phyloP scores from a whole-genome alignment of 92 coral and sea anemone species.

The Meandrina meandrites region DNA sequence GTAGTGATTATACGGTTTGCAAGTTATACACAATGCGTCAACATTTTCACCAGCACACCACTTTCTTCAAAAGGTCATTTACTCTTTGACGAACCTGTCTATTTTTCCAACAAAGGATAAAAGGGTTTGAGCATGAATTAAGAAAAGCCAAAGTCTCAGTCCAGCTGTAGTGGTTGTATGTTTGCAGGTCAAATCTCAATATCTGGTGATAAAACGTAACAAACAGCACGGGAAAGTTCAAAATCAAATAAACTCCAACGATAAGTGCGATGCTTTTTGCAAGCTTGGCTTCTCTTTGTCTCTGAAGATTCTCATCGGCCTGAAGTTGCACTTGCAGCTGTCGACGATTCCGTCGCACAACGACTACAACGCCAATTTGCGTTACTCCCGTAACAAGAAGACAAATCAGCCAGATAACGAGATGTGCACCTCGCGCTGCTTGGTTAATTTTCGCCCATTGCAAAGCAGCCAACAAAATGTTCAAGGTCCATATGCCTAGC shows the following conservation, averaged over 20 bases:
- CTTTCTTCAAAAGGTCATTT: neutral
- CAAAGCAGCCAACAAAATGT: constrained; percentile 7
- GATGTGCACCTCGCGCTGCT: constrained; percentile 11
- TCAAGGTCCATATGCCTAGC: constrained; percentile 18
- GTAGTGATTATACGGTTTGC: constrained; percentile 30
- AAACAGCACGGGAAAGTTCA: constrained; percentile 6
- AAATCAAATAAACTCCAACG: constrained; percentile 55
- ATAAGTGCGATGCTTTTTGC: constrained; percentile 47
- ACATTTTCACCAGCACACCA: neutral
- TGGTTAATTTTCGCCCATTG: constrained; percentile 21
- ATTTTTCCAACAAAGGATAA: constrained; percentile 69
- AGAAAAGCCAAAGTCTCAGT: constrained; percentile 67
- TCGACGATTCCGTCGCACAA: constrained; percentile 14
- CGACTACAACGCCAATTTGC: neutral
- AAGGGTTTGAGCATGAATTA: constrained; percentile 65
- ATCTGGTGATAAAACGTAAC: constrained; percentile 23
- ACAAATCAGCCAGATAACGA: constrained; percentile 19
- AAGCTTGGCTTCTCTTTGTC: constrained; percentile 33
- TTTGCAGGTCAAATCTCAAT: constrained; percentile 8
- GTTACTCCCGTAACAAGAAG: neutral
- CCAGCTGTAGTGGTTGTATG: constrained; percentile 66
- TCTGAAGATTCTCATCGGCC: neutral
- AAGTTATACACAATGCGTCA: neutral
- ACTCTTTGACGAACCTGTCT: constrained; percentile 48
- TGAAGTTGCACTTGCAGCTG: neutral